A percentile compares a stretch with the other conserved stretches of the same genome.
phyloP scores from a whole-genome alignment of 2,797 vertebrate species.

The Morus bassanus region DNA sequence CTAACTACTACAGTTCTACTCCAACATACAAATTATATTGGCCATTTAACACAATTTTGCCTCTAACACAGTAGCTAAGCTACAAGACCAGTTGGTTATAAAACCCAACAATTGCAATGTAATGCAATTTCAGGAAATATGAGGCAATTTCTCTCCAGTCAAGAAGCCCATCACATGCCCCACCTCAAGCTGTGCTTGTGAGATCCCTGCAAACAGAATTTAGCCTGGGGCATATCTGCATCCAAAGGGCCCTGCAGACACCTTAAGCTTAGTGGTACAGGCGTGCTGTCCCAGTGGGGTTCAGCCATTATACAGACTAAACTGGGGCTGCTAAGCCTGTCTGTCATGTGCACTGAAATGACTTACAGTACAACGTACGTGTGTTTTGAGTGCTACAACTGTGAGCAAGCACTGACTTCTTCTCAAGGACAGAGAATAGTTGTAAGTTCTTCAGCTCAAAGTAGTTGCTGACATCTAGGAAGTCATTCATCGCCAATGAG shows the following conservation, averaged over 20 bases:
- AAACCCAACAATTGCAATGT: not conserved
- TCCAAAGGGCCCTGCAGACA: not conserved
- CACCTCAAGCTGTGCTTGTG: not conserved
- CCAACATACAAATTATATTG: not conserved
- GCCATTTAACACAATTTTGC: not conserved
- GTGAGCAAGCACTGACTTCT: not conserved
- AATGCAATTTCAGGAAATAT: not conserved
- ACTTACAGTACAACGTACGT: not conserved
- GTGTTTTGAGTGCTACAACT: not conserved
- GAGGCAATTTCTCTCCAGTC: not conserved
- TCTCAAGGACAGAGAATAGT: not conserved
- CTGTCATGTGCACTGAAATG: not conserved
- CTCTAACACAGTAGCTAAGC: not conserved
- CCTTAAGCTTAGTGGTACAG: not conserved
- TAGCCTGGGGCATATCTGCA: not conserved
- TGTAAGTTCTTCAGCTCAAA: not conserved
- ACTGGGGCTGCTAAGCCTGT: not conserved
- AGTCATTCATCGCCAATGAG: not conserved
- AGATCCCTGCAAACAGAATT: not conserved
- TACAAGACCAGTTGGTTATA: not conserved
- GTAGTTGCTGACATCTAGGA: not conserved
- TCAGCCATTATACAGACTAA: not conserved
- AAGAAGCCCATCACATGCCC: not conserved
- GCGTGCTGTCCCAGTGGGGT: not conserved
- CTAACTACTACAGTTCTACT: not conserved